Evolutionary conservation across 1,140 invertebrate genomes (phyloP).

Genomic region (Phenacoccus solenopsis): DNA sequence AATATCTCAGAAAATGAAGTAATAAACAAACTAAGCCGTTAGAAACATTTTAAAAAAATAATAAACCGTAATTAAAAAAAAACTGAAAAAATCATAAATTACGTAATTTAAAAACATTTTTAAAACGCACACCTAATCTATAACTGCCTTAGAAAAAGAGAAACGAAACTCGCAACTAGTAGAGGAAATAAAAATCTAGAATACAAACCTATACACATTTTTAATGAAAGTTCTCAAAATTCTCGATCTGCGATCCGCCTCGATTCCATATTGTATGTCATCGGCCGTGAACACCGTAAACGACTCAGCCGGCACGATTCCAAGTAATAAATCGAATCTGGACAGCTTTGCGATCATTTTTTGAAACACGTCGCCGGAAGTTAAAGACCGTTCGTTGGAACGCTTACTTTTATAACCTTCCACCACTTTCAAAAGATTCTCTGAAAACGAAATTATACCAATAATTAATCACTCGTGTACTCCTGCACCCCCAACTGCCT

Average conservation of each 20-base stretch:
- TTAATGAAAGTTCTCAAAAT: slow-evolving; percentile 83
- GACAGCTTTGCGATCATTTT: slow-evolving; percentile 57
- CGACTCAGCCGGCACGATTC: slow-evolving; percentile 74
- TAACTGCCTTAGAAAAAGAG: too few relatives aligned
- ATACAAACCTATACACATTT: slow-evolving; percentile 70
- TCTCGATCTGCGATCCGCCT: slow-evolving; percentile 70
- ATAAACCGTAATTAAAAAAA: too few relatives aligned
- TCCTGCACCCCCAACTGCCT: too few relatives aligned
- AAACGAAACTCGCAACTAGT: too few relatives aligned
- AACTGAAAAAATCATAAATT: too few relatives aligned
- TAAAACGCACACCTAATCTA: too few relatives aligned
- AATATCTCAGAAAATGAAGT: too few relatives aligned
- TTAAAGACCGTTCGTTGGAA: not conserved
- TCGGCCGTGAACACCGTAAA: slow-evolving; percentile 79
- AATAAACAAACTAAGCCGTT: too few relatives aligned
- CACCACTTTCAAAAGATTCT: not conserved
- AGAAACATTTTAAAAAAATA: too few relatives aligned
- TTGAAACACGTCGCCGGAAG: slow-evolving; percentile 30
- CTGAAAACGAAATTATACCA: not conserved
- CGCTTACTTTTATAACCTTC: not conserved
- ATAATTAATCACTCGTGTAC: not conserved
- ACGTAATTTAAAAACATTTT: too few relatives aligned
- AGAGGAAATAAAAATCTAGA: too few relatives aligned
- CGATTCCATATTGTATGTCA: slow-evolving; percentile 84
- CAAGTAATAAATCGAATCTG: slow-evolving; percentile 85